These are phyloP conservation scores for Spilarctia lutea DNA, from an alignment of 2,888 invertebrate genomes.

Conservation along the genomic window DNA sequence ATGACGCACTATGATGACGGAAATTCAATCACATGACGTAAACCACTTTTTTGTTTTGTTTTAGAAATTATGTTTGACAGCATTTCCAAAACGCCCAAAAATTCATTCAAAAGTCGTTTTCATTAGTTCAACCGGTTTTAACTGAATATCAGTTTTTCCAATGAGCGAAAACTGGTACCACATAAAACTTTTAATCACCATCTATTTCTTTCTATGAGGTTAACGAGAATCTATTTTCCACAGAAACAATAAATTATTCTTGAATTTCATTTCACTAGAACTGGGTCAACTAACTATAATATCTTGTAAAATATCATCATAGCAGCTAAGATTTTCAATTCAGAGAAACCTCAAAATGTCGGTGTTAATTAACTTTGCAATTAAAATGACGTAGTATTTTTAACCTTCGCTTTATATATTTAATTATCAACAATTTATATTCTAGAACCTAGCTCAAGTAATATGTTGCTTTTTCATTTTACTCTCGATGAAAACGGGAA, in stretches of 20 bases:
- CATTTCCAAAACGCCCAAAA: too few species aligned
- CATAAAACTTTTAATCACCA: too few species aligned
- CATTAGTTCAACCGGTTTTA: too few species aligned
- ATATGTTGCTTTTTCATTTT: constrained; percentile 19
- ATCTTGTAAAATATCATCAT: background rate
- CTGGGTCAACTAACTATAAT: constrained; percentile 1
- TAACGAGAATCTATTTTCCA: background rate
- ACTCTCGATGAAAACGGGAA: background rate
- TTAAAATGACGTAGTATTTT: constrained; percentile 37
- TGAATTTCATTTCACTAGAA: background rate
- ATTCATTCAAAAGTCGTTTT: too few species aligned
- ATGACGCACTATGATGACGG: too few species aligned
- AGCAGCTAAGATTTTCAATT: background rate
- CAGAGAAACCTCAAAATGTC: constrained; percentile 20
- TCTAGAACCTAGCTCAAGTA: constrained; percentile 28
- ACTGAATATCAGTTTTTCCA: too few species aligned
- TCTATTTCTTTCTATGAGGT: background rate
- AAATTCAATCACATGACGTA: too few species aligned
- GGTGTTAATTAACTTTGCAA: constrained; percentile 39
- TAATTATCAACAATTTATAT: constrained; percentile 44
- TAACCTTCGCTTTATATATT: constrained; percentile 32
- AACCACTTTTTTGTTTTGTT: too few species aligned
- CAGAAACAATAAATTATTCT: background rate
- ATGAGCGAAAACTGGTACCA: too few species aligned
- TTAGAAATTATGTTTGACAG: too few species aligned